phyloP scores from a whole-genome alignment of 2,113 vertebrate species.

The Hassar affinis region DNA sequence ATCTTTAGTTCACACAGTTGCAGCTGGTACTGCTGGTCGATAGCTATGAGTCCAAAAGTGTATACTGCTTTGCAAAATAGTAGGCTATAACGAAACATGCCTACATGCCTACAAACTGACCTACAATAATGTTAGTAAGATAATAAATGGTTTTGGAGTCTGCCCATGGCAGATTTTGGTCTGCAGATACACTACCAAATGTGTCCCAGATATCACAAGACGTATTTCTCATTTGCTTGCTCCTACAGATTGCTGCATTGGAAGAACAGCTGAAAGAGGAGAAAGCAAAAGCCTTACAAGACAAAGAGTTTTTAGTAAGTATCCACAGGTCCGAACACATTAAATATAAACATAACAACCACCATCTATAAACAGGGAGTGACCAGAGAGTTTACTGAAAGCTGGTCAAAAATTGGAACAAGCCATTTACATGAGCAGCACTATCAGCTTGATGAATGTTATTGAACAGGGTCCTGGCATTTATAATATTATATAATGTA shows the following conservation, averaged over 20 bases:
- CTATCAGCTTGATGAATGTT: not conserved
- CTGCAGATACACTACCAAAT: not conserved
- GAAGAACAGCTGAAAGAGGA: constrained; percentile 45
- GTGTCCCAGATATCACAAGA: not conserved
- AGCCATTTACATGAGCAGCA: not conserved
- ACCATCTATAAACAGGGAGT: constrained; percentile 28
- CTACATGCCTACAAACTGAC: not conserved
- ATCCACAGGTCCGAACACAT: not conserved
- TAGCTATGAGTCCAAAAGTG: not conserved
- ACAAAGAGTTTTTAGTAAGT: constrained; percentile 47
- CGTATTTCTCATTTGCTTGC: not conserved
- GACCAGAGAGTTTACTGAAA: constrained; percentile 3
- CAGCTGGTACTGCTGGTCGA: not conserved
- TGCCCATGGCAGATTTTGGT: not conserved
- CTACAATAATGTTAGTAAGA: not conserved
- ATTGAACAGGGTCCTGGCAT: constrained; percentile 7
- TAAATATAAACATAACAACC: constrained; percentile 22
- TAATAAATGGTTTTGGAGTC: not conserved
- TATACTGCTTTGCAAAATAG: not conserved
- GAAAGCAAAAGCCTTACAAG: constrained; percentile 37
- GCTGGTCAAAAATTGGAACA: not conserved
- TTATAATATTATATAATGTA: constrained; percentile 17
- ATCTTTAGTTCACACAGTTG: not conserved
- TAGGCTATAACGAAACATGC: not conserved
- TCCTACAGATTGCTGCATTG: constrained; percentile 40